Evolutionary conservation across 2,797 vertebrate genomes (phyloP).

Genomic region (Taenioides sp.): DNA sequence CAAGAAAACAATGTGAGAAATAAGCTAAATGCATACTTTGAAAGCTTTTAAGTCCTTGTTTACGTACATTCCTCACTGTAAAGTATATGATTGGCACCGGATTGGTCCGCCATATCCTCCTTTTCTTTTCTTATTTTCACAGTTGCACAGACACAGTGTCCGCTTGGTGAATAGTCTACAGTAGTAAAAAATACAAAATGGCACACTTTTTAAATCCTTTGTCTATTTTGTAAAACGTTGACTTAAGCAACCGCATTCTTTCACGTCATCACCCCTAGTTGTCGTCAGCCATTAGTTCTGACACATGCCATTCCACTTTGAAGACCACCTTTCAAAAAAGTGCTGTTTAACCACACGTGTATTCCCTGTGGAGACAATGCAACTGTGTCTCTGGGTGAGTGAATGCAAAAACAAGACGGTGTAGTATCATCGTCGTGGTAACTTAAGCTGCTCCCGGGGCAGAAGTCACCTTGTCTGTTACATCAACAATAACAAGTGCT

Average conservation of each 20-base stretch:
- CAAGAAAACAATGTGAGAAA: constrained; percentile 21
- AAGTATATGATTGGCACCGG: constrained; percentile 8
- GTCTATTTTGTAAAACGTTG: neutral
- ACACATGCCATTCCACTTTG: constrained; percentile 29
- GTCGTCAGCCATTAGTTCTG: constrained; percentile 29
- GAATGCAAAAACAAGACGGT: constrained; percentile 13
- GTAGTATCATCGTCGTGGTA: constrained; percentile 35
- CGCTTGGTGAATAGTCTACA: constrained; percentile 1
- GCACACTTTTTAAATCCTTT: constrained; percentile 6
- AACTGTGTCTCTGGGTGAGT: constrained; percentile 18
- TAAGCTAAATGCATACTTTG: constrained; percentile 24
- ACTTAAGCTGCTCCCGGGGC: constrained; percentile 39
- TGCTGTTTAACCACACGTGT: constrained; percentile 48
- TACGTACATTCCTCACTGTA: constrained; percentile 16
- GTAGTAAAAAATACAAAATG: constrained; percentile 16
- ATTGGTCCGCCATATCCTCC: neutral
- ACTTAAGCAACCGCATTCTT: constrained; percentile 40
- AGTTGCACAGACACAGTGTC: neutral
- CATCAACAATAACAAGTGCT: constrained; percentile 59
- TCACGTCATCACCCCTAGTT: constrained; percentile 33
- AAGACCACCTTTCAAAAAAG: constrained; percentile 38
- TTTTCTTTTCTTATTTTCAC: constrained; percentile 13
- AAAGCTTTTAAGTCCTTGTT: constrained; percentile 8
- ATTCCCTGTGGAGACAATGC: constrained; percentile 33
- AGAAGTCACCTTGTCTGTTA: constrained; percentile 55